These are phyloP conservation scores for Riparia riparia DNA, from an alignment of 2,113 vertebrate genomes.

Conservation along the genomic window DNA sequence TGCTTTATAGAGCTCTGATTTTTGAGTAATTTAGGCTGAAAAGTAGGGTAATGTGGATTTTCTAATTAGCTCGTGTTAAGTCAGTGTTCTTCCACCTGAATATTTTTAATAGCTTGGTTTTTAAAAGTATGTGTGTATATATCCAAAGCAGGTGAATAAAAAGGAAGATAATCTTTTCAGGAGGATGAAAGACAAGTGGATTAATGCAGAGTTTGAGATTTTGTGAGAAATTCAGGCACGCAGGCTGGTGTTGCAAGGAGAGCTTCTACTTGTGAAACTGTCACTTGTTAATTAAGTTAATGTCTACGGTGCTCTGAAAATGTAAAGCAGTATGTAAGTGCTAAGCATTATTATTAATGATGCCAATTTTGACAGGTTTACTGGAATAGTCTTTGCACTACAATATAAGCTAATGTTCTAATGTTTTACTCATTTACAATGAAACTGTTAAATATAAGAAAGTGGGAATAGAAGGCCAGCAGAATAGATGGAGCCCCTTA, in stretches of 20 bases:
- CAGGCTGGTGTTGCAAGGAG: neutral
- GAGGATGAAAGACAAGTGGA: constrained; percentile 54
- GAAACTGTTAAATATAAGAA: constrained; percentile 23
- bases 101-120: constrained; percentile 53
- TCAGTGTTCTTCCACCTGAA: constrained; percentile 57
- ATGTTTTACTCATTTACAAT: constrained; percentile 34
- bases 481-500: neutral
- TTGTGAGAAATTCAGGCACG: constrained; percentile 26
- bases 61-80: constrained; percentile 64
- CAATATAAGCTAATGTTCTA: constrained; percentile 44
- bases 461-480: constrained; percentile 7
- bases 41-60: constrained; percentile 65
- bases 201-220: neutral
- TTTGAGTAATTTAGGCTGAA: constrained; percentile 68
- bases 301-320: constrained; percentile 30
- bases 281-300: constrained; percentile 68
- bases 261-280: constrained; percentile 49
- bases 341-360: constrained; percentile 67
- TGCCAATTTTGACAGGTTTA: constrained; percentile 60
- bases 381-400: constrained; percentile 53
- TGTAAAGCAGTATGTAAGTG: constrained; percentile 51
- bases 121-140: constrained; percentile 34
- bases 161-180: constrained; percentile 37
- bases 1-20: constrained; percentile 39
- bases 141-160: neutral